Base-by-base conservation (phyloP, 2,797 vertebrate species). In the Hapalemur alaotrensis region DNA sequence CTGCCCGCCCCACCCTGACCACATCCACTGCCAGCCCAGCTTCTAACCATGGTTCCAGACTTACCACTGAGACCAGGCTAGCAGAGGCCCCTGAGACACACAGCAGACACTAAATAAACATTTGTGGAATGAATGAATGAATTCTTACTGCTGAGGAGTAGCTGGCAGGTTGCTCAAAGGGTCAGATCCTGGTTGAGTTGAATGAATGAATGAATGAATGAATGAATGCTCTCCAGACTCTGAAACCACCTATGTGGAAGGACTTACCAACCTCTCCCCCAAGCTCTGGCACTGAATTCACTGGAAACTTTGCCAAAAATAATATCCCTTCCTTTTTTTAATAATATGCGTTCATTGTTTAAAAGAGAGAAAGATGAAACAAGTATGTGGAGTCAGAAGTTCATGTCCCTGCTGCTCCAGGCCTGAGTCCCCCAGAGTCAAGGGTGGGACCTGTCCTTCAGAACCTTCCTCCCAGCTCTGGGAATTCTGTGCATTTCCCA, bases 221-320 rank as follows among this genome's bases (percentile, higher is more conserved):
- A 70, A 28, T 52, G 61, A 25, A 1, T 69, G 59, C 7, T 84
- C 25, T 70, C 30, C 25, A 30, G 65, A 54, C 43, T 86, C 76
- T 81, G 57, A 48, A 82, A 61, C 38, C 38, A 46, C 50, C 67
- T 69, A 32, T 35, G 79, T 87, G 54, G 41, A 92, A 63, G 67
- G 46, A 48, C 22, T 80, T 86, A 50, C 38, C 61, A 83, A 15
- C 25, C 25, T 46, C 14, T 11, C 25, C 28, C 43, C 50, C n/a
- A 46, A 5, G 50, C 41, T 17, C 59, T 87, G 63, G 52, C 50
- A 35, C 89, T 43, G n/a, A 69, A 69, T 83, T 94, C 18, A 76
- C 61, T 91, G 54, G 57, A 76, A 96, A 89, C 30, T 78, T 91
- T 41, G 65, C 78, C 93, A 57, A 32, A 95, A 91, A 43, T 69